Base-by-base conservation (phyloP, 2,113 vertebrate genomes). In the Microtus oregoni region DNA sequence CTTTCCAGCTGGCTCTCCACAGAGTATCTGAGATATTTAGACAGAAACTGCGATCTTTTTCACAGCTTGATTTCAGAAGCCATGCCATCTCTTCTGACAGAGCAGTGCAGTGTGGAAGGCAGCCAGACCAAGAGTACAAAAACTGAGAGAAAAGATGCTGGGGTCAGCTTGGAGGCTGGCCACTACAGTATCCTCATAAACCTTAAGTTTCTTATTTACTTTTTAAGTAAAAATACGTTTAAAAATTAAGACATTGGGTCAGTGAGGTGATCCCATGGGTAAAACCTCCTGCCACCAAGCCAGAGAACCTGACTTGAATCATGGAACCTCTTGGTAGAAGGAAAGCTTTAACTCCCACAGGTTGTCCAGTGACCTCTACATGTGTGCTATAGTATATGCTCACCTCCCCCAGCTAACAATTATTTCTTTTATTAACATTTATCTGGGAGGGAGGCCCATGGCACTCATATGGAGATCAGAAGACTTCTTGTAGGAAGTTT, bases 241-340 rank as follows among this genome's bases (percentile, higher is more conserved):
- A 86, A 96, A 87, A 94, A 88, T 83, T 73, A 58, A 95, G 68
- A 92, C 77, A 91, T 89, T 79, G 22, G 5, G 30, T 41, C 41
- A 68, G 61, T 67, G 61, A 67, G 41, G 41, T 68, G 5, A 26
- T 38, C 41, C 13, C 20, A n/a, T 81, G 58, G 55, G 81, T 82
- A 38, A 63, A 63, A 38, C n/a, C 38, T 14, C 81, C 32, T 83
- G 13, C 81, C 82, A 63, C 26, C 82, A 85, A 65, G 14, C 58
- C n/a, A 30, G 58, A 65, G 38, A 15, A 28, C 55, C 81, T 41
- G 81, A 28, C n/a, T 63, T 63, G 58, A 26, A 63, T 65, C 82
- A 44, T 65, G 26, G n/a, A 65, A 32, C 26, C 26, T 15, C 15
- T 65, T 65, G 61, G 61, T 65, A 41, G 58, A 30, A 86, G 61